Conservation (phyloP, 1,140 invertebrate genomes). For the Drosophila tani region DNA sequence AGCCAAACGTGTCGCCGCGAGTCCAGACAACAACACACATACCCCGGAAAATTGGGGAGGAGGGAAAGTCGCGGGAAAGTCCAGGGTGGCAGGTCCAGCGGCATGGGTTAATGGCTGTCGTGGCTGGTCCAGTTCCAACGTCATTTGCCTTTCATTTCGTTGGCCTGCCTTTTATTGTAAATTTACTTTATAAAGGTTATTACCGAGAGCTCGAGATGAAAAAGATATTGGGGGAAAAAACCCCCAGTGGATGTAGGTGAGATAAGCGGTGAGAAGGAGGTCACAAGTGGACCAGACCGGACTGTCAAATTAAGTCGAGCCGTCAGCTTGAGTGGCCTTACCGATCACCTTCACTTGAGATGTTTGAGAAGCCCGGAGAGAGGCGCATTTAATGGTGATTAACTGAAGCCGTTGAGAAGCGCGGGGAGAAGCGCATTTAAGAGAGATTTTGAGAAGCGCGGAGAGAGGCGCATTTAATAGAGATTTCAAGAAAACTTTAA, state of each 20-base stretch:
- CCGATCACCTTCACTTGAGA: constrained; percentile 1
- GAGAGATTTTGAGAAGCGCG: not conserved
- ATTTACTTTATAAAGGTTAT: constrained; percentile 83
- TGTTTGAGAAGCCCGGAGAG: not conserved
- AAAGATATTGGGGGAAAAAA: not conserved
- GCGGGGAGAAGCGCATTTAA: too few species aligned
- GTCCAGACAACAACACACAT: constrained; percentile 51
- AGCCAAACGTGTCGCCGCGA: constrained; percentile 75
- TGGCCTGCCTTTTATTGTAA: constrained; percentile 74
- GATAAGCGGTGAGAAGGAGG: constrained; percentile 15
- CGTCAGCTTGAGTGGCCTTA: not conserved
- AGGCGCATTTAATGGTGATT: too few species aligned
- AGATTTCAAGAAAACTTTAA: too few species aligned
- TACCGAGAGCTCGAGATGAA: constrained; percentile 50
- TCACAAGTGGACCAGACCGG: constrained; percentile 31
- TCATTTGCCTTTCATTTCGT: constrained; percentile 64
- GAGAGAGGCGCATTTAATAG: not conserved
- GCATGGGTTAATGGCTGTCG: constrained; percentile 35
- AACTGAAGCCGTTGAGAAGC: not conserved
- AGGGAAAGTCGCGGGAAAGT: constrained; percentile 28
- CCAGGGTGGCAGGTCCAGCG: not conserved
- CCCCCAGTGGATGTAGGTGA: constrained; percentile 21
- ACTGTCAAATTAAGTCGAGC: constrained; percentile 32
- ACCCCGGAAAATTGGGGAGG: constrained; percentile 7
- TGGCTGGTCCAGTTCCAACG: constrained; percentile 12